phyloP scores from a whole-genome alignment of 1,140 invertebrate genomes.

The Aculops lycopersici region DNA sequence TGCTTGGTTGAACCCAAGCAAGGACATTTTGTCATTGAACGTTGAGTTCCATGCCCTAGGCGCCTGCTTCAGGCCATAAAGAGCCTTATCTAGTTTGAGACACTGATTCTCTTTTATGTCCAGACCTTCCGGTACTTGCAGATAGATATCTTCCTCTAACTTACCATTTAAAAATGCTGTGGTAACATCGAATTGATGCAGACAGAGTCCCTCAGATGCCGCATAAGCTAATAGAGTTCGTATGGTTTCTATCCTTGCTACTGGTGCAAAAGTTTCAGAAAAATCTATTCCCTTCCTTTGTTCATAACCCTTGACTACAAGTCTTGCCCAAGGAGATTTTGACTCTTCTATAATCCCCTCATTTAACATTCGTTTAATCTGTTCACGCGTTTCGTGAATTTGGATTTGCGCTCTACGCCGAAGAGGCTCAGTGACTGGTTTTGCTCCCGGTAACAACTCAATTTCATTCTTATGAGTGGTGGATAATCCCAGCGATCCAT shows the following conservation, averaged over 20 bases:
- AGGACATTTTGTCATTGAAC: slow-evolving; percentile 6
- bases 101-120: slow-evolving; percentile 9
- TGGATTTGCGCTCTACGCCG: background rate
- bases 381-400: background rate
- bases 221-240: slow-evolving; percentile 7
- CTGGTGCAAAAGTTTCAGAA: slow-evolving; percentile 3
- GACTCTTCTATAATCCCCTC: background rate
- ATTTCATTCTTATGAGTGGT: background rate
- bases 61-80: slow-evolving; percentile 11
- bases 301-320: background rate
- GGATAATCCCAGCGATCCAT: background rate
- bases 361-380: background rate
- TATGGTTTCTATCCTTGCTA: slow-evolving; percentile 13
- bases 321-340: background rate
- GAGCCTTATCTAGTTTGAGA: slow-evolving; percentile 10
- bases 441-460: background rate
- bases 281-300: background rate
- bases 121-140: slow-evolving; percentile 9
- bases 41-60: slow-evolving; percentile 9
- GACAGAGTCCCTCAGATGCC: slow-evolving; percentile 2
- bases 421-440: background rate
- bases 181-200: slow-evolving; percentile 11
- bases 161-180: slow-evolving; percentile 12
- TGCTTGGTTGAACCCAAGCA: slow-evolving; percentile 8
- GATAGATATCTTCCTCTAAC: slow-evolving; percentile 9